A percentile compares a stretch with the other conserved stretches of the same genome.
These are phyloP conservation scores for Schizopygopsis malacanthus DNA, from an alignment of 2,797 vertebrate species.

Conservation along the genomic window DNA sequence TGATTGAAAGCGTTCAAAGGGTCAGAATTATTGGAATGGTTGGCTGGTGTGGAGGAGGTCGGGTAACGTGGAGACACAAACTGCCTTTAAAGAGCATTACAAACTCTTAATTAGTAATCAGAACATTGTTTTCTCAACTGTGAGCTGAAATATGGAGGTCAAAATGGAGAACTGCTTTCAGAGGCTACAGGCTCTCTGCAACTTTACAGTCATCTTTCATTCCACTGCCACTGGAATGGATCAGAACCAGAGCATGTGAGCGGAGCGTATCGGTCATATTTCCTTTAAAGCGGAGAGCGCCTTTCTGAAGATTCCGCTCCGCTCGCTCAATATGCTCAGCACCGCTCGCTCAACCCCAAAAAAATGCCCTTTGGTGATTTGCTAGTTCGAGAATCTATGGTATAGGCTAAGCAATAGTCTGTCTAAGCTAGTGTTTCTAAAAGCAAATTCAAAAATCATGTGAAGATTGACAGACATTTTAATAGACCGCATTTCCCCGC, in stretches of 20 bases:
- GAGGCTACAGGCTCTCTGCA: background rate
- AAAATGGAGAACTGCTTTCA: slow-evolving; percentile 15
- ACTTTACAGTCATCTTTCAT: slow-evolving; percentile 14
- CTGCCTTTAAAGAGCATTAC: slow-evolving; percentile 10
- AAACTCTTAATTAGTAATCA: background rate
- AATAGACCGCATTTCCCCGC: too few species aligned
- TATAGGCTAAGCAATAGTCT: too few species aligned
- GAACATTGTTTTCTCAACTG: background rate
- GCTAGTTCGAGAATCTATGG: too few species aligned
- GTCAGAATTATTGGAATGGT: slow-evolving; percentile 6
- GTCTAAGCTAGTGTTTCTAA: too few species aligned
- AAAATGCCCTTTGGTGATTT: too few species aligned
- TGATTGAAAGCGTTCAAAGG: background rate
- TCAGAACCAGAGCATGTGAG: slow-evolving; percentile 1
- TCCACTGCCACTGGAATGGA: slow-evolving; percentile 22
- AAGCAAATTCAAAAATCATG: too few species aligned
- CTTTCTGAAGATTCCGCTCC: too few species aligned
- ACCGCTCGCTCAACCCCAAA: too few species aligned
- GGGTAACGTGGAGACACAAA: background rate
- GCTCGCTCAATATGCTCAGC: too few species aligned
- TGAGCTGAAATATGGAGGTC: background rate
- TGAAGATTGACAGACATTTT: too few species aligned
- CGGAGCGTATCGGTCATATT: too few species aligned
- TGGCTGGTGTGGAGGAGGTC: background rate
- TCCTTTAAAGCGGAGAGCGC: too few species aligned